These are phyloP conservation scores for Phymatocera aterrima DNA, from an alignment of 2,888 invertebrate genomes.

Conservation along the genomic window DNA sequence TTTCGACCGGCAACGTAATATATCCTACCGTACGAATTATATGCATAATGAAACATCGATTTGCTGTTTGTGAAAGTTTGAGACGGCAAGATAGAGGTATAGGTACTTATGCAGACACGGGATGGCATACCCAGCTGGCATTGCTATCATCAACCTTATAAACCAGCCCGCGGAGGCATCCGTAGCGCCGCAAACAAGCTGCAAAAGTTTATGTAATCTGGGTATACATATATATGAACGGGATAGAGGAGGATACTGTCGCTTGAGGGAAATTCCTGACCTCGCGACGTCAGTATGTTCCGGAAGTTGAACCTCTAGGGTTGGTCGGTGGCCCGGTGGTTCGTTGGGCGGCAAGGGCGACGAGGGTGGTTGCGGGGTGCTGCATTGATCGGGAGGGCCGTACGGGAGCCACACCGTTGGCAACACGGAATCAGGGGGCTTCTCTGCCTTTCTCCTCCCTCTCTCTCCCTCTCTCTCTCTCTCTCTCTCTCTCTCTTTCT, in stretches of 20 bases:
- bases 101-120: too few species aligned
- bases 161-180: too few species aligned
- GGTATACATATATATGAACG: neutral
- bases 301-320: conserved; percentile 54
- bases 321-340: conserved; percentile 60
- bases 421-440: conserved; percentile 37
- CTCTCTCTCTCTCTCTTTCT: neutral
- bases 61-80: too few species aligned
- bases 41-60: too few species aligned
- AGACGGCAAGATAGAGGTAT: too few species aligned
- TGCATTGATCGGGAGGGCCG: conserved; percentile 69
- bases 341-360: conserved; percentile 54
- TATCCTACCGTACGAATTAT: too few species aligned
- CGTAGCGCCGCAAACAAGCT: too few species aligned
- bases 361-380: conserved; percentile 56
- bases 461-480: neutral
- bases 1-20: too few species aligned
- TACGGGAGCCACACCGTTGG: conserved; percentile 35
- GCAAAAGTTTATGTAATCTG: too few species aligned
- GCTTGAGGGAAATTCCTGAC: conserved; percentile 35
- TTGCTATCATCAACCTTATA: too few species aligned
- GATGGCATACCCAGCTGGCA: too few species aligned
- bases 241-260: neutral
- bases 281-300: conserved; percentile 41
- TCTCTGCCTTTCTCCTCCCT: conserved; percentile 1